Evolutionary conservation across 1,140 invertebrate genomes (phyloP), one percentile per base, ranked within the genome.

Genomic region (Halictus rubicundus): DNA sequence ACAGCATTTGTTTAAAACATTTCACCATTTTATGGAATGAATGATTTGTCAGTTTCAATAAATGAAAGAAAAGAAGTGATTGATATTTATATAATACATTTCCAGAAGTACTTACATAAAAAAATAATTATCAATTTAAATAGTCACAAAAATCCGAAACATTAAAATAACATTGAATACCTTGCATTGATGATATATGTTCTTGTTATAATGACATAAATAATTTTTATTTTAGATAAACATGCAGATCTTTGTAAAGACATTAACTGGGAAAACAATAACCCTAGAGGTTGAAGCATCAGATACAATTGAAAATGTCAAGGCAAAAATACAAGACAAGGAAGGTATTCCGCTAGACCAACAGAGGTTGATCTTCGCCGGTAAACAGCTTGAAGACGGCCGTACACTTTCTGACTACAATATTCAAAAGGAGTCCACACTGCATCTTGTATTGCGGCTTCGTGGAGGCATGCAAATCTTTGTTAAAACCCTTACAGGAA

Each of bases 401-500:
- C 92, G 94, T 4, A 92, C 94, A 0, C 88, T 95, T 0, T 94
- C 93, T 6, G 95, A 95, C 76, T 96, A 96, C 88, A 96, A 96
- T 81, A 96, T 96, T 86, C 95, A 96, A 86, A 96, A 96, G 82
- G 96, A 96, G 89, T 96, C 96, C 0, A 96, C 96, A 16, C 92
- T 95, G 6, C 95, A 97, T 90, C 49, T 76, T 12, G 71, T 75
- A 9, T 39, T 96, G 2, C 91, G 95, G 78, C 92, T 97, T 16
- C 90, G 95, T 84, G 96, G 96, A 91, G 96, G 96, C 87, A 95
- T 95, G 95, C 95, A 95, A 88, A 95, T 95, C 81, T 95, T 96
- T 72, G 94, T 94, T 0, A 93, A 95, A 84, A 96, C 95, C 27
- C 88, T 96, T 0, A 96, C 95, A 21, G 96, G 95, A 3, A 96